Base-by-base conservation (phyloP, 1,140 invertebrate species). In the Varroa destructor region DNA sequence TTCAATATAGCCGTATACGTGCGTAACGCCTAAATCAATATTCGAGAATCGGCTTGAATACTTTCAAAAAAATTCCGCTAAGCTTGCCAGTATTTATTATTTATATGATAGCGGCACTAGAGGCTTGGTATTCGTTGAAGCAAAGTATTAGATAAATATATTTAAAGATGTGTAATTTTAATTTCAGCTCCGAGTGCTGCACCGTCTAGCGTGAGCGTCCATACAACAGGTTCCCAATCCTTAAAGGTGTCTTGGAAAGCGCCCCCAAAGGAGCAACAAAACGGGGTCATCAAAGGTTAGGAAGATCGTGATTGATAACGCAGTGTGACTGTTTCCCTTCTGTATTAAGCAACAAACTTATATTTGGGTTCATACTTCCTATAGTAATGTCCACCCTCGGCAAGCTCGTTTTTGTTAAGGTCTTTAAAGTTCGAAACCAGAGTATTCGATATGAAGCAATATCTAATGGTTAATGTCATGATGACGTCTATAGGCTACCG, bases 181-280 rank as follows among this genome's bases (percentile, higher is more conserved):
- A 6, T 25, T 67, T 46, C 61, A 67, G 61, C 61, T 40, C 61
- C 61, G 12, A 67, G 61, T 37, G 61, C 61, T 25, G 40, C 61
- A 67, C 61, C 61, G 10, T 43, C 14, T 40, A 43, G 40, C 10
- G 61, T 67, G 14, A 67, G 61, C 61, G 61, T 67, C 12, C 61
- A 67, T 8, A 67, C 61, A 40, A 67, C 61, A 40, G 78, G 79
- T 1, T 81, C 81, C n/a, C 79, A 80, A 64, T 78, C 79, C 8
- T 74, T 82, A 0, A 77, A 79, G 73, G 78, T 82, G 14, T 78
- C 77, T 40, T 82, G 81, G 81, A 77, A 78, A 54, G 71, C 75
- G 58, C 75, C 75, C 10, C 10, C 25, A 43, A 67, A 67, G 46
- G 61, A 67, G 12, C 61, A 67, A 40, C 61, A 67, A 36, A 67